Conservation (phyloP, 2,113 vertebrate genomes). For the Opisthocomus hoazin region DNA sequence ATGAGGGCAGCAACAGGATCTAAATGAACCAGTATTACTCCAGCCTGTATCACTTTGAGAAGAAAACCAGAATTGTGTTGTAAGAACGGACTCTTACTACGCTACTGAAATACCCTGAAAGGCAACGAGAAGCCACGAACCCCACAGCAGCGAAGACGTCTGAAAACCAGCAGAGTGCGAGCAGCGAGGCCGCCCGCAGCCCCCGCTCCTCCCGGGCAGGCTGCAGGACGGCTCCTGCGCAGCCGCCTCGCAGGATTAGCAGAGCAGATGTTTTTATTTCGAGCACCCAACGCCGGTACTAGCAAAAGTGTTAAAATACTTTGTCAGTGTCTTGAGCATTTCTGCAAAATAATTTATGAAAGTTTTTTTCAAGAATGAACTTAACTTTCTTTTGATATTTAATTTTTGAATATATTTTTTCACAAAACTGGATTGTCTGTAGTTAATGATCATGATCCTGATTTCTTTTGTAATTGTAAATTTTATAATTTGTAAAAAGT, state of each 20-base stretch:
- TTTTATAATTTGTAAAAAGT: conserved; percentile 44
- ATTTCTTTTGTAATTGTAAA: conserved; percentile 54
- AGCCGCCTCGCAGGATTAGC: fast-evolving
- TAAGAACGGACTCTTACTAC: background rate
- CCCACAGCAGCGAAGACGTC: fast-evolving
- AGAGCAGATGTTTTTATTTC: background rate
- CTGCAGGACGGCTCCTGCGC: background rate
- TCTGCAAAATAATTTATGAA: conserved; percentile 58
- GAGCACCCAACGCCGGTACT: background rate
- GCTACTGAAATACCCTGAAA: background rate
- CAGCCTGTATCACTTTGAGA: background rate
- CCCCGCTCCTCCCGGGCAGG: background rate
- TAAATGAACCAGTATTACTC: background rate
- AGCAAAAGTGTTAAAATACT: background rate
- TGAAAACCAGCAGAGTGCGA: fast-evolving
- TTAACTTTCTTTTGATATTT: conserved; percentile 62
- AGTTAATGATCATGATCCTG: background rate
- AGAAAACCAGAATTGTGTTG: background rate
- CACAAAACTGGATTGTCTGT: conserved; percentile 37
- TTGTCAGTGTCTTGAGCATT: conserved; percentile 24
- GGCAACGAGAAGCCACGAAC: background rate
- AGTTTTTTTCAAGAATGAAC: conserved; percentile 23
- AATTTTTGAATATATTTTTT: conserved; percentile 68
- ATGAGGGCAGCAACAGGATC: background rate
- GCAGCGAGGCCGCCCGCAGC: background rate